Base-by-base conservation (phyloP, 2,113 vertebrate species). In the Clarias macrocephalus region DNA sequence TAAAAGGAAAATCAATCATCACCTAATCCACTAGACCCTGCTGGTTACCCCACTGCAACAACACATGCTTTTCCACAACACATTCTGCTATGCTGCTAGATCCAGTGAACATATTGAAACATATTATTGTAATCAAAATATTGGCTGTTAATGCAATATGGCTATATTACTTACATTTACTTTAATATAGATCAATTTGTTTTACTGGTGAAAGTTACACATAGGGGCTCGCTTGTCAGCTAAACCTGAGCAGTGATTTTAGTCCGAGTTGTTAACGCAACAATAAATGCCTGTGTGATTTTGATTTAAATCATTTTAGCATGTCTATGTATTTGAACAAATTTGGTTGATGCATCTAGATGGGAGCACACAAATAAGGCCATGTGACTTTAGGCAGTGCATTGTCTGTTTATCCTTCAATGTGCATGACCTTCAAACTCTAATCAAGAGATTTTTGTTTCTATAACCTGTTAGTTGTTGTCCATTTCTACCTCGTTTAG, bases 401-500 rank as follows among this genome's bases (percentile, higher is more conserved):
- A 96, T 96, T 96, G 95, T 96, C 96, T 85, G 85, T 80, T 95
- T 93, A 93, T 95, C 94, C 94, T 94, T 96, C 95, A n/a, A n/a
- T 18, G 52, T 77, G 66, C 73, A 89, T 79, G 95, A 93, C 95
- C 95, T 94, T 96, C 94, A 95, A 94, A 96, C 94, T 95, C 95
- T 81, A 81, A 62, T 62, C 94, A 92, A 48, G 91, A 94, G 95
- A 95, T 66, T 56, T 82, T 56, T 56, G 87, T 86, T 95, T 95
- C 95, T 92, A 94, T 97, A 96, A 91, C 60, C 13, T 92, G 89
- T 91, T 89, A 88, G 95, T 96, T 96, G 95, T 96, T 96, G 95
- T 97, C 96, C 96, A 96, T 97, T 97, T 98, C 97, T 98, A 99
- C 97, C 97, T 99, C 97, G 28, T 85, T 76, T 23, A 75, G 82